A percentile compares a stretch with the other conserved stretches of the same genome.
Evolutionary conservation across 2,888 invertebrate genomes (phyloP).

Genomic region (Pandemis heparana): DNA sequence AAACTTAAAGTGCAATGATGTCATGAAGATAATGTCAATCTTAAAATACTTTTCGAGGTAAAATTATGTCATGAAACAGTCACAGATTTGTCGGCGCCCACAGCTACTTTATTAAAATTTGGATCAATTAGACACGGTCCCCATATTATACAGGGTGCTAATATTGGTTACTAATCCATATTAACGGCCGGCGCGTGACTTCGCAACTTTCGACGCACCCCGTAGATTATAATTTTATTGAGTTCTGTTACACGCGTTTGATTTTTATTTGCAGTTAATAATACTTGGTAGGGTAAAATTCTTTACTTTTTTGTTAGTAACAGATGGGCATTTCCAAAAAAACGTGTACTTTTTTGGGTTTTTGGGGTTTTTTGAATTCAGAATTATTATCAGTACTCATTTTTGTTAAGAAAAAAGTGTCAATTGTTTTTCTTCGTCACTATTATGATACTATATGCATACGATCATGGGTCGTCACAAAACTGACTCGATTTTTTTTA

Average conservation of each 20-base stretch:
- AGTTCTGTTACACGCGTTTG: not conserved
- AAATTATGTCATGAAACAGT: constrained; percentile 2
- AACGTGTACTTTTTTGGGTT: too few species aligned
- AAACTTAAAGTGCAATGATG: not conserved
- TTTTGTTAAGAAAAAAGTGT: too few species aligned
- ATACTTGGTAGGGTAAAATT: too few species aligned
- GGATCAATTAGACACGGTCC: constrained; percentile 69
- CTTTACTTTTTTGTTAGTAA: too few species aligned
- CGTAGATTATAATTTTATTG: constrained; percentile 36
- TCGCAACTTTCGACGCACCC: constrained; percentile 55
- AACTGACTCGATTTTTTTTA: too few species aligned
- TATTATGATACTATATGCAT: too few species aligned
- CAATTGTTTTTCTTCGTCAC: too few species aligned
- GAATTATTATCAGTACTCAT: too few species aligned
- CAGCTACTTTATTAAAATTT: constrained; percentile 62
- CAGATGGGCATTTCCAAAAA: too few species aligned
- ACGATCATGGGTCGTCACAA: too few species aligned
- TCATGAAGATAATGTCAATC: not conserved
- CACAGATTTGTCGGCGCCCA: constrained; percentile 40
- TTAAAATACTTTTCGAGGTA: not conserved
- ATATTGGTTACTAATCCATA: constrained; percentile 71
- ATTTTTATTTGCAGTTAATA: constrained; percentile 1
- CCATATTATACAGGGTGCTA: constrained; percentile 67
- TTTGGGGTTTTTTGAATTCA: too few species aligned
- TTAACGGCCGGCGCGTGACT: constrained; percentile 73